phyloP scores from a whole-genome alignment of 1,140 invertebrate genomes.

The Wasmannia auropunctata region DNA sequence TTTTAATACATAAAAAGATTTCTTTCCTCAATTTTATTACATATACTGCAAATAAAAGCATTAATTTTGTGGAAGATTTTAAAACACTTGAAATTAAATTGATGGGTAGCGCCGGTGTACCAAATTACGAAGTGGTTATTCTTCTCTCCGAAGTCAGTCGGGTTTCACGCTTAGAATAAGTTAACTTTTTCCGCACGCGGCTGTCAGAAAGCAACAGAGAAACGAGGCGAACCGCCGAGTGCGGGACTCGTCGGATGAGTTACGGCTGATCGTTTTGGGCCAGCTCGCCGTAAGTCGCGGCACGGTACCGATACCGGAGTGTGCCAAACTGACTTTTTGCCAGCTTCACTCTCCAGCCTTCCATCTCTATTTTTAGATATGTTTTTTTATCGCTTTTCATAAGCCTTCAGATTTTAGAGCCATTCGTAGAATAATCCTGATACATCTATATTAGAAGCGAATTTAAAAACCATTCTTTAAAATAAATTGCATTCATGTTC shows the following conservation, averaged over 20 bases:
- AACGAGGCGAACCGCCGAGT: slow-evolving; percentile 9
- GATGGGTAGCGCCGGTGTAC: slow-evolving; percentile 35
- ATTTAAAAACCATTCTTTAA: neutral
- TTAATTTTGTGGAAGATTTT: neutral
- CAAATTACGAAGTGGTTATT: slow-evolving; percentile 64
- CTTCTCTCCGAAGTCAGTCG: slow-evolving; percentile 62
- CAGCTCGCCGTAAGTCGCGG: slow-evolving; percentile 21
- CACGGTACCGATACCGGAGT: slow-evolving; percentile 50
- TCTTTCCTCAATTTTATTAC: neutral
- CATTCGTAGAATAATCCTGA: neutral
- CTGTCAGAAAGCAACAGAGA: slow-evolving; percentile 66
- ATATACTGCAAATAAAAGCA: neutral
- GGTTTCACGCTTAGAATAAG: slow-evolving; percentile 70
- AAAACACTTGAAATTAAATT: slow-evolving; percentile 36
- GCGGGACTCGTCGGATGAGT: slow-evolving; percentile 63
- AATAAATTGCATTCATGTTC: neutral
- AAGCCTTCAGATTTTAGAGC: neutral
- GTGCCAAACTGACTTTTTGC: slow-evolving; percentile 68
- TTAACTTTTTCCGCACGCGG: slow-evolving; percentile 68
- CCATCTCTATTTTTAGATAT: neutral
- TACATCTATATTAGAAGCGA: neutral
- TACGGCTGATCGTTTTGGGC: slow-evolving; percentile 66
- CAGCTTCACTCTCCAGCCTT: neutral
- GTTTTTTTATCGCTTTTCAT: neutral
- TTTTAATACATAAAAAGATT: neutral